phyloP scores from a whole-genome alignment of 2,113 vertebrate species.

The Atherinomorus stipes region DNA sequence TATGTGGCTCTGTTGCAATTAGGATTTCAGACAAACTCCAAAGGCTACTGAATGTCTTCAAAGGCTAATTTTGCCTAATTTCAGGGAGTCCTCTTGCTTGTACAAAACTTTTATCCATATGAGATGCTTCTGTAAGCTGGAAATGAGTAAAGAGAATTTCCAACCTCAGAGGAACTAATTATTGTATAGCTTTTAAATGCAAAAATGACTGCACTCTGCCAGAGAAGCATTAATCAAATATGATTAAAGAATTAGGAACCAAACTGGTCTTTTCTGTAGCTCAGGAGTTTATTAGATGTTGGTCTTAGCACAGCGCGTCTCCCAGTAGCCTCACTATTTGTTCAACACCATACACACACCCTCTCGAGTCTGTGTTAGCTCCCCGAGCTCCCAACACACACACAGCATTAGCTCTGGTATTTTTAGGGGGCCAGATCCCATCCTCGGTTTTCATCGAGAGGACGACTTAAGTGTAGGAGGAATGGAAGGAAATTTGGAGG shows the following conservation, averaged over 20 bases:
- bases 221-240: constrained; percentile 75
- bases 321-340: constrained; percentile 35
- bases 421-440: constrained; percentile 56
- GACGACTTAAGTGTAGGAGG: constrained; percentile 56
- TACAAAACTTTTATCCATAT: constrained; percentile 68
- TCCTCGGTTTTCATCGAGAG: constrained; percentile 40
- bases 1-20: constrained; percentile 59
- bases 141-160: constrained; percentile 71
- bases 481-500: constrained; percentile 80
- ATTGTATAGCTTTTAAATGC: constrained; percentile 79
- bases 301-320: constrained; percentile 38
- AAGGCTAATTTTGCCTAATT: constrained; percentile 81
- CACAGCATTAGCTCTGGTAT: constrained; percentile 56
- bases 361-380: constrained; percentile 38
- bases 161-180: constrained; percentile 83
- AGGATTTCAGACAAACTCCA: constrained; percentile 67
- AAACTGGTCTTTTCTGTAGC: constrained; percentile 55
- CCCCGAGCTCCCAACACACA: constrained; percentile 73
- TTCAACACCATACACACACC: constrained; percentile 31
- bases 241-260: constrained; percentile 79
- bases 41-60: constrained; percentile 76
- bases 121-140: constrained; percentile 59
- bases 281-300: constrained; percentile 42
- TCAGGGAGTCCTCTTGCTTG: constrained; percentile 64
- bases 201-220: constrained; percentile 64